These are phyloP conservation scores for Trissoscelio sp. DNA, from an alignment of 2,888 invertebrate genomes.

Conservation along the genomic window DNA sequence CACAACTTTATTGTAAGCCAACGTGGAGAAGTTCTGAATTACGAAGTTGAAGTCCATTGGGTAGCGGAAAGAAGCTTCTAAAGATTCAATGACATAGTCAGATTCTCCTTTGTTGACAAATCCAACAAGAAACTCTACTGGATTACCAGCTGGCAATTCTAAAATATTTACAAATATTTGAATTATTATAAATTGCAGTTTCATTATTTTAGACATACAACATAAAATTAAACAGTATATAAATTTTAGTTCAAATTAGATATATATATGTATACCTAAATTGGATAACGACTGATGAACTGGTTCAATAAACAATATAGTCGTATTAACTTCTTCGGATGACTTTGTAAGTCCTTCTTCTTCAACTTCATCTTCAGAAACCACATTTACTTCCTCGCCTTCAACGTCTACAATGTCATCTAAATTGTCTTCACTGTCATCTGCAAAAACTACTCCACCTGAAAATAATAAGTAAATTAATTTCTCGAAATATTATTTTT, in stretches of 20 bases:
- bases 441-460: constrained; percentile 86
- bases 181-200: neutral
- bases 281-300: constrained; percentile 80
- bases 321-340: constrained; percentile 96
- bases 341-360: constrained; percentile 88
- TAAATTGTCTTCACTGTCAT: constrained; percentile 85
- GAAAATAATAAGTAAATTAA: constrained; percentile 23
- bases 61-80: constrained; percentile 99
- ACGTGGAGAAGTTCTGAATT: constrained; percentile 98
- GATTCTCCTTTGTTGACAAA: constrained; percentile 97
- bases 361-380: constrained; percentile 84
- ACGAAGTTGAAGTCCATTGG: constrained; percentile 99
- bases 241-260: too few relatives aligned
- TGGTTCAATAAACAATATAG: constrained; percentile 94
- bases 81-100: constrained; percentile 95
- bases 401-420: constrained; percentile 86
- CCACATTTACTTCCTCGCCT: constrained; percentile 85
- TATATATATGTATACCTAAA: constrained; percentile 73
- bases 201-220: neutral
- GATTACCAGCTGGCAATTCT: constrained; percentile 96
- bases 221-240: neutral
- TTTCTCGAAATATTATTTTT: too few relatives aligned
- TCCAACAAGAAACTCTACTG: constrained; percentile 97
- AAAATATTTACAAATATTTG: constrained; percentile 75
- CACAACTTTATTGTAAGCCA: constrained; percentile 94